Conservation (phyloP, 2,888 invertebrate species). For the Sialis lutaria region DNA sequence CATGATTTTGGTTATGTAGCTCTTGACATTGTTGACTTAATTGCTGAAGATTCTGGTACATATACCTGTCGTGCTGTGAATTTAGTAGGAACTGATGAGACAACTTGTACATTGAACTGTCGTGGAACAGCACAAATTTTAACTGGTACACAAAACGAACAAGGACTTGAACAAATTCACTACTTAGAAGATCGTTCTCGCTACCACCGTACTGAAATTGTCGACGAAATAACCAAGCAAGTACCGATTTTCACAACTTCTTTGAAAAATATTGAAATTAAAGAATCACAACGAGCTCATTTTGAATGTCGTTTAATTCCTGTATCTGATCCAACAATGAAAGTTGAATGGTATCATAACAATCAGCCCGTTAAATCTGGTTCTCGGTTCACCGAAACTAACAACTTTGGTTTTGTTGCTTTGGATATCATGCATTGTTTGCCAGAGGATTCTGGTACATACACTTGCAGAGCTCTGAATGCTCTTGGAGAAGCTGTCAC, state of each 20-base stretch:
- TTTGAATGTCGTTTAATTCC: slow-evolving; percentile 90
- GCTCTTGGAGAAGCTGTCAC: slow-evolving; percentile 85
- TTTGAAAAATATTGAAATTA: slow-evolving; percentile 77
- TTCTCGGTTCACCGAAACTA: slow-evolving; percentile 87
- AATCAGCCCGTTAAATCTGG: slow-evolving; percentile 80
- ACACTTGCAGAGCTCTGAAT: slow-evolving; percentile 86
- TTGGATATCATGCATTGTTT: slow-evolving; percentile 90
- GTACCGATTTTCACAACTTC: slow-evolving; percentile 89
- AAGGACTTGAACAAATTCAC: slow-evolving; percentile 76
- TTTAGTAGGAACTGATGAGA: slow-evolving; percentile 75
- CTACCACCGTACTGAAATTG: slow-evolving; percentile 53
- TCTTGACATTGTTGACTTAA: slow-evolving; percentile 86
- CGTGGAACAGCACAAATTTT: slow-evolving; percentile 65
- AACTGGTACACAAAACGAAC: slow-evolving; percentile 73
- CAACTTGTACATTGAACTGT: slow-evolving; percentile 52
- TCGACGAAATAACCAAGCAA: slow-evolving; percentile 74
- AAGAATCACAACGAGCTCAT: slow-evolving; percentile 87
- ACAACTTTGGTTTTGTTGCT: slow-evolving; percentile 95
- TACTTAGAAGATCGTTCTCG: slow-evolving; percentile 71
- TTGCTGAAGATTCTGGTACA: slow-evolving; percentile 86
- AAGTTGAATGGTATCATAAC: slow-evolving; percentile 92
- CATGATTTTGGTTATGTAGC: slow-evolving; percentile 99
- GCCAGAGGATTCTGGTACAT: slow-evolving; percentile 91
- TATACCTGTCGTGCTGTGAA: slow-evolving; percentile 92
- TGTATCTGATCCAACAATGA: slow-evolving; percentile 83